phyloP scores from a whole-genome alignment of 2,797 vertebrate species.

The Eidolon dupreanum region DNA sequence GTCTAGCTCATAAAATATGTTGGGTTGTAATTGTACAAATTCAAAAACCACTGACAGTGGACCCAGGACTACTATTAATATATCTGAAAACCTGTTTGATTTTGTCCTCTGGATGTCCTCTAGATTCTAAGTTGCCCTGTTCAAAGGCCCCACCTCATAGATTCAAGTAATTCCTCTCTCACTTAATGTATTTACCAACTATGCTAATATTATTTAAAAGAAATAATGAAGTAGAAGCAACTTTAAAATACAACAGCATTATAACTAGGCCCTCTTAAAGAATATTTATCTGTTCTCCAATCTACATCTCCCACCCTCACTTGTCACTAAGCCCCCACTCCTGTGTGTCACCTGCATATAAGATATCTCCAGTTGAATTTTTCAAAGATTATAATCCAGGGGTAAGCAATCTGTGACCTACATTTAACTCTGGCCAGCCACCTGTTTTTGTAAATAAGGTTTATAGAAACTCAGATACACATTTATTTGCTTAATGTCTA shows the following conservation, averaged over 20 bases:
- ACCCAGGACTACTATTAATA: background rate
- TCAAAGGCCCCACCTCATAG: background rate
- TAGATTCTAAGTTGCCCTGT: background rate
- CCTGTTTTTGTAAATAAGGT: conserved; percentile 35
- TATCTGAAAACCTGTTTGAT: background rate
- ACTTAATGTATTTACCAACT: background rate
- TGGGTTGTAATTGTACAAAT: conserved; percentile 11
- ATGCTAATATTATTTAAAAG: conserved; percentile 33
- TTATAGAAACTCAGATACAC: background rate
- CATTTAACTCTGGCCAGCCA: background rate
- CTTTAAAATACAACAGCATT: background rate
- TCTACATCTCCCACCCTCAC: background rate
- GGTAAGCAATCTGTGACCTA: background rate
- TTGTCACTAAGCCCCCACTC: background rate
- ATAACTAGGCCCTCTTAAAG: background rate
- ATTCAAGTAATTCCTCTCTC: background rate
- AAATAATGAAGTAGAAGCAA: background rate
- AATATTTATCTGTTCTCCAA: background rate
- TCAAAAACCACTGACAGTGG: background rate
- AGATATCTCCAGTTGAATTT: background rate
- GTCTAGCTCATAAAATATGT: conserved; percentile 17
- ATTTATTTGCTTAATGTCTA: background rate
- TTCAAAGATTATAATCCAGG: background rate
- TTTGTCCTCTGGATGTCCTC: background rate
- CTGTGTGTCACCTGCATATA: background rate